phyloP scores from a whole-genome alignment of 2,797 vertebrate species.

The Melanotaenia boesemani region DNA sequence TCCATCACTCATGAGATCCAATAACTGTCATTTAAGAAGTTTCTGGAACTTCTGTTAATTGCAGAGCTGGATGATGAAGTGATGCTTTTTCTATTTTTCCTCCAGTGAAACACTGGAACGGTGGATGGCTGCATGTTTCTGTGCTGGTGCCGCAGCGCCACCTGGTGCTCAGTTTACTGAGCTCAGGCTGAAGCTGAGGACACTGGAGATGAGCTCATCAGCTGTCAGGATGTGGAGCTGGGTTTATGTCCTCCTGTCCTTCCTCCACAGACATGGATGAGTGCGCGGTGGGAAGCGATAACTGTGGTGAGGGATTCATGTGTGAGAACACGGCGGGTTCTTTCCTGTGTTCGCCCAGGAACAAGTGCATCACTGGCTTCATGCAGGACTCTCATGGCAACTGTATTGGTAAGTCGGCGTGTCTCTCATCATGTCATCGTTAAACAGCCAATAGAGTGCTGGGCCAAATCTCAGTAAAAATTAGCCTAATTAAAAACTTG shows the following conservation, averaged over 20 bases:
- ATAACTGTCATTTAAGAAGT: constrained; percentile 56
- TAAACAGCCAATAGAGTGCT: background rate
- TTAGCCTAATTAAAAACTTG: background rate
- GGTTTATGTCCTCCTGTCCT: constrained; percentile 13
- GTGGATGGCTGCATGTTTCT: constrained; percentile 20
- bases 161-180: constrained; percentile 58
- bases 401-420: constrained; percentile 88
- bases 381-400: constrained; percentile 91
- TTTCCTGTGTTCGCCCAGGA: constrained; percentile 87
- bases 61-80: constrained; percentile 29
- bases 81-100: constrained; percentile 28
- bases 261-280: constrained; percentile 88
- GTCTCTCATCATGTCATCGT: background rate
- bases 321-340: constrained; percentile 92
- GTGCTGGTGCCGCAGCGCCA: constrained; percentile 80
- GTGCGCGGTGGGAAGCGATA: constrained; percentile 82
- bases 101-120: constrained; percentile 24
- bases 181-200: background rate
- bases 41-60: constrained; percentile 59
- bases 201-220: no score
- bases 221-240: no score
- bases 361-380: constrained; percentile 91
- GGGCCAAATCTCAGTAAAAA: background rate
- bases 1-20: constrained; percentile 41
- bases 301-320: constrained; percentile 82